These are phyloP conservation scores for Hippoglossus stenolepis DNA, from an alignment of 2,113 vertebrate species.

Conservation along the genomic window DNA sequence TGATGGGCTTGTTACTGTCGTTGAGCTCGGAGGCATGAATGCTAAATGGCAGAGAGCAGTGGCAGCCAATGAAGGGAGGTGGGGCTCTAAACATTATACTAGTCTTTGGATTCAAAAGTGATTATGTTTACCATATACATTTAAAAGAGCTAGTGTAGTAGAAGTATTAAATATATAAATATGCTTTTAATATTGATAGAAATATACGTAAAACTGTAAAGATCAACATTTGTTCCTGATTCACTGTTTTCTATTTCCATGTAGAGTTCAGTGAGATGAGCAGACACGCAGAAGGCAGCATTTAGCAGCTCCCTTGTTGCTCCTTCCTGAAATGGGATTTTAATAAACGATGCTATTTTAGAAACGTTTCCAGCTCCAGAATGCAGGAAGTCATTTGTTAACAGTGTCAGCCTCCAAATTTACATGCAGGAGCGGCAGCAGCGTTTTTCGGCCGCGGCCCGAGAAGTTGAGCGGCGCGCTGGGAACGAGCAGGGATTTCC, in stretches of 20 bases:
- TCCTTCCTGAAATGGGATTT: slow-evolving; percentile 60
- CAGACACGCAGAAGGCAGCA: slow-evolving; percentile 38
- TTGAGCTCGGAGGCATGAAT: slow-evolving; percentile 38
- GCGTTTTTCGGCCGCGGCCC: slow-evolving; percentile 19
- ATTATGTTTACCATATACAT: not conserved
- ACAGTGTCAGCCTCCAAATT: slow-evolving; percentile 55
- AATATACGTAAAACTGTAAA: slow-evolving; percentile 19
- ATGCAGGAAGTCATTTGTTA: slow-evolving; percentile 64
- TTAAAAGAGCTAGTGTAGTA: not conserved
- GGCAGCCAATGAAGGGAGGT: slow-evolving; percentile 42
- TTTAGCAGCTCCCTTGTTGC: slow-evolving; percentile 48
- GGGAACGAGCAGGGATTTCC: slow-evolving; percentile 25
- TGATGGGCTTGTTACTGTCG: slow-evolving; percentile 31
- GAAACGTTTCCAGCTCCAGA: slow-evolving; percentile 49
- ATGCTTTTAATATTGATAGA: not conserved
- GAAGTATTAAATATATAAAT: not conserved
- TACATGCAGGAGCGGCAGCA: slow-evolving; percentile 15
- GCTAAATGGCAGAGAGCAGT: slow-evolving; percentile 43
- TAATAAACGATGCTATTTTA: slow-evolving; percentile 65
- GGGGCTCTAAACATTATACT: not conserved
- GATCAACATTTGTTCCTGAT: slow-evolving; percentile 28
- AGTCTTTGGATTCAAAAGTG: not conserved
- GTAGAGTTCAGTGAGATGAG: slow-evolving; percentile 39
- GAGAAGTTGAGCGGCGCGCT: slow-evolving; percentile 37
- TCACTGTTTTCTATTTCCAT: slow-evolving; percentile 48